These are phyloP conservation scores for Eidolon dupreanum DNA, from an alignment of 2,797 vertebrate genomes.

Conservation along the genomic window DNA sequence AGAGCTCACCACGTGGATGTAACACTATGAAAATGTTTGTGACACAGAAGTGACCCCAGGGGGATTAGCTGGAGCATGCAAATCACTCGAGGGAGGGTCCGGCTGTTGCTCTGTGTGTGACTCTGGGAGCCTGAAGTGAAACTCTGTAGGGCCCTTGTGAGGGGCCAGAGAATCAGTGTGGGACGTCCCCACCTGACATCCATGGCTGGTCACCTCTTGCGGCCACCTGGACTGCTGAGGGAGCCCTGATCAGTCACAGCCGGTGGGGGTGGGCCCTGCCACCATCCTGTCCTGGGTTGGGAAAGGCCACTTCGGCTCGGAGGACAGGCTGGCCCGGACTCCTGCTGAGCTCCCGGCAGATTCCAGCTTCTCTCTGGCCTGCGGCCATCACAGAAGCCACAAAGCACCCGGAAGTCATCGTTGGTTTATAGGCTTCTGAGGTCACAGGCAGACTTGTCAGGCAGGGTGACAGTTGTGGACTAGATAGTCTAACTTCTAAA, in stretches of 20 bases:
- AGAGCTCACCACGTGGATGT: not conserved
- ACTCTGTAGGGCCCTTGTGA: not conserved
- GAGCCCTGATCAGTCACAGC: not conserved
- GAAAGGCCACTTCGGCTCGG: not conserved
- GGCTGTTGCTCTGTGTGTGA: not conserved
- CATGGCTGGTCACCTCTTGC: not conserved
- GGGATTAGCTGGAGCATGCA: not conserved
- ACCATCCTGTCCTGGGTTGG: not conserved
- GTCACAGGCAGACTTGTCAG: not conserved
- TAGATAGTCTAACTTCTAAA: not conserved
- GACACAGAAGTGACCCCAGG: not conserved
- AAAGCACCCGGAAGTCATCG: not conserved
- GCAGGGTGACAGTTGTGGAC: not conserved
- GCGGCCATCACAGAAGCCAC: not conserved
- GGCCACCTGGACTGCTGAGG: not conserved
- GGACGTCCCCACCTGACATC: not conserved
- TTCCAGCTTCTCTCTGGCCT: not conserved
- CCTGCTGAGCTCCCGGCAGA: not conserved
- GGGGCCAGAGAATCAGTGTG: not conserved
- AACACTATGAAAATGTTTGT: not conserved
- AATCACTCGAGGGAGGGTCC: not conserved
- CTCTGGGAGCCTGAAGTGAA: not conserved
- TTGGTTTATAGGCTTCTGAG: not conserved
- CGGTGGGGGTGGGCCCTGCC: not conserved
- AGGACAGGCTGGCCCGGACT: not conserved